Percentiles rank a stretch among this genome's conserved stretches.
Conservation (phyloP, 53 echinoderm and acorn worm genomes). For the Actinopyga echinites region DNA sequence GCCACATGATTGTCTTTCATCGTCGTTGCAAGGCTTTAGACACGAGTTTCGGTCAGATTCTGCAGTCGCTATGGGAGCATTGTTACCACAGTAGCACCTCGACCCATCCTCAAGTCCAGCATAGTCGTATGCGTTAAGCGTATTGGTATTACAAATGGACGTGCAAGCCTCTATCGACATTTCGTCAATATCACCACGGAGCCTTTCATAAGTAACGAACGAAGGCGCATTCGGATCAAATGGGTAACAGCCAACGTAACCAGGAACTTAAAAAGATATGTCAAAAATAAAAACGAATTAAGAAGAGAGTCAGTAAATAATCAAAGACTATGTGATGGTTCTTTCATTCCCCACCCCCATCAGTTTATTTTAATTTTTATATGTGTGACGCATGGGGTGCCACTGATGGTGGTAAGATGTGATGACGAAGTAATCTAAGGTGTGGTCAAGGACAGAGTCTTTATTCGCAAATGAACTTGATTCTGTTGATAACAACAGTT, state of each 20-base stretch:
- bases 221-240: neutral
- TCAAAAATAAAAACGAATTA: no score
- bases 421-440: no score
- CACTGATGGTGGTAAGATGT: no score
- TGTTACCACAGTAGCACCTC: conserved; percentile 16
- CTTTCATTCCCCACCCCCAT: no score
- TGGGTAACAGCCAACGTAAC: conserved; percentile 5
- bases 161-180: conserved; percentile 8
- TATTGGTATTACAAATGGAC: neutral
- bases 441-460: no score
- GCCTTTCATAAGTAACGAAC: neutral
- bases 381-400: no score
- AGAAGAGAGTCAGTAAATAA: no score
- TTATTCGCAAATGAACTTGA: no score
- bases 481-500: no score
- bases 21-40: conserved; percentile 12
- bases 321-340: no score
- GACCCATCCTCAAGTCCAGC: conserved; percentile 15
- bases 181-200: neutral
- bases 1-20: conserved; percentile 3
- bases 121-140: neutral
- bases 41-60: neutral
- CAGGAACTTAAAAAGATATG: neutral
- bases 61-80: neutral
- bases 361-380: no score